Evolutionary conservation across 2,113 vertebrate genomes (phyloP).

Genomic region (Saccopteryx bilineata): DNA sequence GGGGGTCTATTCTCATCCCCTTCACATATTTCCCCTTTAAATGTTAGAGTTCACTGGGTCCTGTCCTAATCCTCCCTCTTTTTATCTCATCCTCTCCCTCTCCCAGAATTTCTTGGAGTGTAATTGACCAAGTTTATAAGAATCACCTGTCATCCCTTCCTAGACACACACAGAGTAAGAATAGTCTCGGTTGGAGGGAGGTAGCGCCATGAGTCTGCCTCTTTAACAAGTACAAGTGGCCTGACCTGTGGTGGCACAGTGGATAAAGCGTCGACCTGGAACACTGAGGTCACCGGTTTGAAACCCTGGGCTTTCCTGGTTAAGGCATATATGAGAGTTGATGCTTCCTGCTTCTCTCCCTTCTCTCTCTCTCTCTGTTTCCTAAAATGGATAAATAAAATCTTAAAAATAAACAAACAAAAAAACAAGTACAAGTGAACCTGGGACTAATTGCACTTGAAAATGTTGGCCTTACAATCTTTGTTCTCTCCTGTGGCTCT

Average conservation of each 20-base stretch:
- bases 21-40: not conserved
- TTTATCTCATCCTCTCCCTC: not conserved
- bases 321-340: no score
- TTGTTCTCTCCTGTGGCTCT: not conserved
- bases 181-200: not conserved
- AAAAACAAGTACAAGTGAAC: not conserved
- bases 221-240: not conserved
- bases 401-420: no score
- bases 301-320: no score
- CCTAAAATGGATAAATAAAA: no score
- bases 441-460: not conserved
- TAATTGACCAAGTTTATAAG: not conserved
- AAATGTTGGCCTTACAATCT: not conserved
- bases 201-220: not conserved
- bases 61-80: not conserved
- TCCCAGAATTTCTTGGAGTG: not conserved
- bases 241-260: no score
- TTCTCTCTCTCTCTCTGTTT: no score
- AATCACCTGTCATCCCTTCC: not conserved
- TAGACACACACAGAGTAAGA: not conserved
- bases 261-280: no score
- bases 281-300: no score
- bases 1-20: not conserved
- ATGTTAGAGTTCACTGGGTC: not conserved
- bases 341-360: no score